phyloP scores from a whole-genome alignment of 2,888 invertebrate species.

The Abscondita cerata region DNA sequence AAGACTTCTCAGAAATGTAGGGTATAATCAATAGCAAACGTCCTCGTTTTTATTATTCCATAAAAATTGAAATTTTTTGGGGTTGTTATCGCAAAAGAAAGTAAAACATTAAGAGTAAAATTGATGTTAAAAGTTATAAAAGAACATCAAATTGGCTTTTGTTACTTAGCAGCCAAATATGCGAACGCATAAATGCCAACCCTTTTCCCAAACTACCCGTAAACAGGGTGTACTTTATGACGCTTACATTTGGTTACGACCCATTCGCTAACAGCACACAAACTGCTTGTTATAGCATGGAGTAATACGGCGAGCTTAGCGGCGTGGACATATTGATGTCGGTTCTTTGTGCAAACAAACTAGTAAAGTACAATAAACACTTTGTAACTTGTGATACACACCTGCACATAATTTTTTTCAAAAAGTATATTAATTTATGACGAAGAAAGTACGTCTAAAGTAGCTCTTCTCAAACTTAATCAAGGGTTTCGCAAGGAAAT shows the following conservation, averaged over 20 bases:
- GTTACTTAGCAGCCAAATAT: conserved; percentile 11
- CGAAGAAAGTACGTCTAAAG: too few relatives aligned
- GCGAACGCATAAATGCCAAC: conserved; percentile 10
- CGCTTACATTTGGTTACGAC: conserved; percentile 13
- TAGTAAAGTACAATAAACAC: neutral
- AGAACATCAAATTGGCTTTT: conserved; percentile 11
- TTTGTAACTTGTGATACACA: too few relatives aligned
- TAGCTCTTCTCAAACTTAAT: too few relatives aligned
- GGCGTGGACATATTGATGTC: conserved; percentile 7
- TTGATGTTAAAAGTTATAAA: conserved; percentile 12
- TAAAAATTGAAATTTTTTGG: too few relatives aligned
- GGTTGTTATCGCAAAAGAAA: too few relatives aligned
- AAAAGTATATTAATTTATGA: too few relatives aligned
- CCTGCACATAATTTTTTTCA: too few relatives aligned
- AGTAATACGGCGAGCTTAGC: conserved; percentile 8
- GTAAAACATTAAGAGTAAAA: neutral
- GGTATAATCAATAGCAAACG: too few relatives aligned
- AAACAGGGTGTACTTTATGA: conserved; percentile 13
- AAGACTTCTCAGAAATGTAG: too few relatives aligned
- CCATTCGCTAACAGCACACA: conserved; percentile 13
- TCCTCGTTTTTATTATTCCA: too few relatives aligned
- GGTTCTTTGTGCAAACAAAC: conserved; percentile 8
- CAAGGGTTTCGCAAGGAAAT: too few relatives aligned
- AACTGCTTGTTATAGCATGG: conserved; percentile 9
- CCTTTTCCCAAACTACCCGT: conserved; percentile 13